phyloP scores from a whole-genome alignment of 2,888 invertebrate genomes.

The Scaptodrosophila latifasciaeformis region DNA sequence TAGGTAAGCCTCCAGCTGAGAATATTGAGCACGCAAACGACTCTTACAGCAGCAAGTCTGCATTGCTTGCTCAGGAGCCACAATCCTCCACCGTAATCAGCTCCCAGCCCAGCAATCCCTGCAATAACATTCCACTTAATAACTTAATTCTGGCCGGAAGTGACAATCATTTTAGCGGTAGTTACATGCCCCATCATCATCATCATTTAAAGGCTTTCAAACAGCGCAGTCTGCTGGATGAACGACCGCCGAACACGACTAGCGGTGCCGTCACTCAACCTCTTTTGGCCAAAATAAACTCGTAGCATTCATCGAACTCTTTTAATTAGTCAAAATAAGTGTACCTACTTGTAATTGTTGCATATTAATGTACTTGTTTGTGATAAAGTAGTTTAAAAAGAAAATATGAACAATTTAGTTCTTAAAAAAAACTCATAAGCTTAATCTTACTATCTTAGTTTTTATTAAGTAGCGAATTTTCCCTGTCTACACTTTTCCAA shows the following conservation, averaged over 20 bases:
- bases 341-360: conserved; percentile 38
- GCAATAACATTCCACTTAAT: conserved; percentile 41
- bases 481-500: not conserved
- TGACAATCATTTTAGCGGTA: conserved; percentile 51
- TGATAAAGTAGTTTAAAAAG: conserved; percentile 59
- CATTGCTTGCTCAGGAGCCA: conserved; percentile 29
- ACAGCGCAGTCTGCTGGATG: conserved; percentile 44
- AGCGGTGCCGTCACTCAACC: conserved; percentile 64
- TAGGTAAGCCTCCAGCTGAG: conserved; percentile 38
- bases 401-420: conserved; percentile 54
- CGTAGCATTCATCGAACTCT: conserved; percentile 44
- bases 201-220: conserved; percentile 62
- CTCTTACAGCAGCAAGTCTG: conserved; percentile 42
- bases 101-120: conserved; percentile 34
- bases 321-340: not conserved
- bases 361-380: conserved; percentile 62
- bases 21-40: conserved; percentile 17
- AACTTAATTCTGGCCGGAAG: conserved; percentile 17
- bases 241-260: conserved; percentile 18
- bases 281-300: conserved; percentile 71
- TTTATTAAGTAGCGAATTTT: conserved; percentile 29
- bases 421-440: conserved; percentile 13
- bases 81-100: conserved; percentile 6
- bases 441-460: conserved; percentile 11
- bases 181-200: conserved; percentile 46